Evolutionary conservation across 1,140 invertebrate species (phyloP).

Genomic region (Chironomus tepperi): DNA sequence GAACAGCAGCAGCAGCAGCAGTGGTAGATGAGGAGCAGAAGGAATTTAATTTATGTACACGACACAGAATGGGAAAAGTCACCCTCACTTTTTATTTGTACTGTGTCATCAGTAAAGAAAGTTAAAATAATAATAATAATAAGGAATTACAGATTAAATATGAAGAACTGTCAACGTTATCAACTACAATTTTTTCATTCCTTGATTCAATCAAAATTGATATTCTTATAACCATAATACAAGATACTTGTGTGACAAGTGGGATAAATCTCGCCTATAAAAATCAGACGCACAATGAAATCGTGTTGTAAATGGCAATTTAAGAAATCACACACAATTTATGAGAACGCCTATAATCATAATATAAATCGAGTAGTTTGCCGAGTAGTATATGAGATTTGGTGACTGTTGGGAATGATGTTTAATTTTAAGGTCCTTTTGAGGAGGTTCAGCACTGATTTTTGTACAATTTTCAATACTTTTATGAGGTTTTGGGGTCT

Average conservation of each 20-base stretch:
- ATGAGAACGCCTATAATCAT: too few species aligned
- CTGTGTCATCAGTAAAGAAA: neutral
- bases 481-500: too few species aligned
- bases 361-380: too few species aligned
- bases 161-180: neutral
- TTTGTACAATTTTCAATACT: too few species aligned
- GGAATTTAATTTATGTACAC: neutral
- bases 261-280: constrained; percentile 15
- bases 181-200: constrained; percentile 19
- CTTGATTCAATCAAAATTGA: constrained; percentile 18
- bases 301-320: constrained; percentile 4
- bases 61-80: neutral
- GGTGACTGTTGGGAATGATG: too few species aligned
- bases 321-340: neutral
- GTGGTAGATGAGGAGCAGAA: neutral
- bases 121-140: neutral
- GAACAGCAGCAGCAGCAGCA: neutral
- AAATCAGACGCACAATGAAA: constrained; percentile 7
- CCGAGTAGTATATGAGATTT: too few species aligned
- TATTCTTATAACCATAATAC: neutral
- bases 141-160: too few species aligned
- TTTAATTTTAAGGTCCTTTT: too few species aligned
- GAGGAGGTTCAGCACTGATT: too few species aligned
- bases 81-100: too few species aligned
- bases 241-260: constrained; percentile 13